phyloP scores from a whole-genome alignment of 2,797 vertebrate genomes.

The Chelon labrosus region DNA sequence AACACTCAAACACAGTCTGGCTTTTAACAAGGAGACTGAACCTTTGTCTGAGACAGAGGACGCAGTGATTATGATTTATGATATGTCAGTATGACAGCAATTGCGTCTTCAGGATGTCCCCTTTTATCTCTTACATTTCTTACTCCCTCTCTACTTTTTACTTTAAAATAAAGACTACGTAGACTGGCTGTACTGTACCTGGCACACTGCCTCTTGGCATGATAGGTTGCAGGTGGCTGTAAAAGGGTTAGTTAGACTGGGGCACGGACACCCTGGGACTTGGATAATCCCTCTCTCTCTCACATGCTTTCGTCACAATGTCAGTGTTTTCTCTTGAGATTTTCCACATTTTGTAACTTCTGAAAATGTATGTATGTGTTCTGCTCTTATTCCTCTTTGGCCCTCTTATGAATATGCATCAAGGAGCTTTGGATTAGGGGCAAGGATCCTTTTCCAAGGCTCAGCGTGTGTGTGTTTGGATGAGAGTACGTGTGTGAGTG shows the following conservation, averaged over 20 bases:
- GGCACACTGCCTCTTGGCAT: conserved; percentile 61
- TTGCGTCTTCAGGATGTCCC: conserved; percentile 17
- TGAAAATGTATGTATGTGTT: conserved; percentile 25
- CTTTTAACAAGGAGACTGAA: conserved; percentile 36
- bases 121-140: conserved; percentile 16
- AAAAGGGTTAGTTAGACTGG: conserved; percentile 56
- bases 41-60: conserved; percentile 16
- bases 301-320: neutral
- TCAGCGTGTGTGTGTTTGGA: conserved; percentile 41
- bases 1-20: conserved; percentile 50
- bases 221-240: conserved; percentile 51
- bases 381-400: conserved; percentile 15
- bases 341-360: conserved; percentile 10
- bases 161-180: conserved; percentile 22
- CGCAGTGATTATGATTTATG: conserved; percentile 19
- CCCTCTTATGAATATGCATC: conserved; percentile 66
- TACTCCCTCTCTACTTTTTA: neutral
- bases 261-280: conserved; percentile 43
- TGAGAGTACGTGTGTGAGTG: conserved; percentile 38
- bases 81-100: neutral
- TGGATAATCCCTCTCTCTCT: conserved; percentile 33
- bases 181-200: conserved; percentile 46
- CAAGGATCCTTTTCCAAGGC: conserved; percentile 69
- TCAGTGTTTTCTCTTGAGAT: conserved; percentile 11
- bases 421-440: conserved; percentile 74